Base-by-base conservation (phyloP, 53 echinoderm and acorn worm genomes). In the Astropecten irregularis region DNA sequence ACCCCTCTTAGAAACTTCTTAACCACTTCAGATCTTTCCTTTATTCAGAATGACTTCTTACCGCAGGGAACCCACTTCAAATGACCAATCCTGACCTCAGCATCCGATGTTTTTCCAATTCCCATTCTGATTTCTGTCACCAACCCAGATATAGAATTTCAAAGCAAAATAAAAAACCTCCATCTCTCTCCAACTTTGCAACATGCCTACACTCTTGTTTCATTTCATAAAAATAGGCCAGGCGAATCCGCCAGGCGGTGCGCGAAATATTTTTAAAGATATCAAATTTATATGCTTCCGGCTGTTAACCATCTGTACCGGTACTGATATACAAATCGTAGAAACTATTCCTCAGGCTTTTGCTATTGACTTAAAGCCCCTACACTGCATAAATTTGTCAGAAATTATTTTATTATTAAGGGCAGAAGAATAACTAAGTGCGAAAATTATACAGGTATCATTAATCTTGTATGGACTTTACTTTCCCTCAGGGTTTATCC, bases 51-150 rank as follows among this genome's bases (percentile, higher is more conserved):
- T 65, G 14, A n/a, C 2, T 16, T 33, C 36, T 34, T n/a, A 22
- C 60, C n/a, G n/a, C n/a, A n/a, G n/a, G n/a, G n/a, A n/a, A n/a
- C n/a, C n/a, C n/a, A n/a, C n/a, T n/a, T n/a, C n/a, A n/a, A n/a
- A n/a, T 62, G 79, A 79, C 79, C 79, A 58, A 48, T 32, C 9
- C 79, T 79, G 47, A 79, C 79, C 79, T 61, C 62, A 79, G 16
- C 40, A 26, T 40, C 27, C 22, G 29, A 56, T 65, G 18, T 38
- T 27, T 52, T 49, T 33, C 34, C 52, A 9, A 1, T 22, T 49
- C 49, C 49, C 39, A 76, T 18, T 73, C 36, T 25, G 73, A 73
- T 73, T 73, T 73, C 25, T 38, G n/a, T 33, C 2, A 16, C 21
- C 33, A 52, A 52, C 19, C 55, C 73, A 21, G 33, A 73, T 54